Conservation (phyloP, 2,113 vertebrate species). For the Romanogobio albipinnatus region DNA sequence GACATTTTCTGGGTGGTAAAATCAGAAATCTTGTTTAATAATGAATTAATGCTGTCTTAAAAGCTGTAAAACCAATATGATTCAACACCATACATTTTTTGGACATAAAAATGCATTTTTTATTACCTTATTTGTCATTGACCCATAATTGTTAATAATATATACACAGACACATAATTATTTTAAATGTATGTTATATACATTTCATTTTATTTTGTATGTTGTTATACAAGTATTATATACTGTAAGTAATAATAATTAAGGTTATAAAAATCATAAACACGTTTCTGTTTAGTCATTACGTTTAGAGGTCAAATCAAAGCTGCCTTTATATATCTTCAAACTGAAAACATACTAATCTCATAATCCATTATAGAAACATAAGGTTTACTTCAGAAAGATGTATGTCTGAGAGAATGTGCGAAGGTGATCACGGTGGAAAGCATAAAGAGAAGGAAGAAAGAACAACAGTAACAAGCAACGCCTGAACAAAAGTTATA, state of each 20-base stretch:
- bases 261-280: not conserved
- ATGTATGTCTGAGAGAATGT: not conserved
- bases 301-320: not conserved
- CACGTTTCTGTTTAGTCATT: not conserved
- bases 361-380: slow-evolving; percentile 1
- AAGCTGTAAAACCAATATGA: too few species aligned
- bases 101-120: too few species aligned
- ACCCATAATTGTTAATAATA: too few species aligned
- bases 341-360: not conserved
- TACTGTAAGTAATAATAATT: not conserved
- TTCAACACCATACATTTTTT: too few species aligned
- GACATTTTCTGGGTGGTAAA: too few species aligned
- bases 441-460: not conserved
- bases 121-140: too few species aligned
- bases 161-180: not conserved
- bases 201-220: not conserved
- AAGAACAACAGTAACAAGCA: not conserved
- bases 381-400: not conserved
- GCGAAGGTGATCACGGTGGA: not conserved
- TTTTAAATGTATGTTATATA: not conserved
- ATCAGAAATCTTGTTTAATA: too few species aligned
- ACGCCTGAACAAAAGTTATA: slow-evolving; percentile 14
- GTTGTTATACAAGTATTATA: not conserved
- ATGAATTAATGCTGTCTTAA: too few species aligned
- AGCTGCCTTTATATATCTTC: not conserved